Percentiles rank a stretch among this genome's conserved stretches.
These are phyloP conservation scores for Poecilia gillii DNA, from an alignment of 2,797 vertebrate genomes.

Conservation along the genomic window DNA sequence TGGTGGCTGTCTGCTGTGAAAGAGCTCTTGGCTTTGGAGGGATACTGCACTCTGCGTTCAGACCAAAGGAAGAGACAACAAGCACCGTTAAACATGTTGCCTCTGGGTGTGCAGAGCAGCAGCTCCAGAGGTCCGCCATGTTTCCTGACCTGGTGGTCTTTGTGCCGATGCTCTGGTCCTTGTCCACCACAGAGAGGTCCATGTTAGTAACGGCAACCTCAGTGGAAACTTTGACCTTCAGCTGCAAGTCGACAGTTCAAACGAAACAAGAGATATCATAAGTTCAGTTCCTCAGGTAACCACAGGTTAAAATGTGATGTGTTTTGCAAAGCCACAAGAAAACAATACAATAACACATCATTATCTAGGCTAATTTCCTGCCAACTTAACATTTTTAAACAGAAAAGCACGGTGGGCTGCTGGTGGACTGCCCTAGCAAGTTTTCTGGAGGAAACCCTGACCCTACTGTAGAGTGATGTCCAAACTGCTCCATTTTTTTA, in stretches of 20 bases:
- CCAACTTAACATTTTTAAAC: too few relatives aligned
- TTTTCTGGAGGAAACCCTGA: too few relatives aligned
- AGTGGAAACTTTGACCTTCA: slow-evolving; percentile 98
- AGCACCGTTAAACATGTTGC: too few relatives aligned
- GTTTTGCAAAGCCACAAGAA: too few relatives aligned
- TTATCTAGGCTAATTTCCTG: too few relatives aligned
- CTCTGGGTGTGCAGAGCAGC: background rate
- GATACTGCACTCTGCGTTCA: slow-evolving; percentile 88
- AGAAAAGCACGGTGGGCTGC: too few relatives aligned
- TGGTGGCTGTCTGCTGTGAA: slow-evolving; percentile 97
- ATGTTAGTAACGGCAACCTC: slow-evolving; percentile 94
- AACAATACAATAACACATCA: too few relatives aligned
- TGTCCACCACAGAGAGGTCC: slow-evolving; percentile 96
- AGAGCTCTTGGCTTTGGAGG: slow-evolving; percentile 89
- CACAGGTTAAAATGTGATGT: background rate
- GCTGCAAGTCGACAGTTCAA: slow-evolving; percentile 75
- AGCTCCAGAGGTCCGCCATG: background rate
- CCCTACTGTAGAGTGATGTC: background rate
- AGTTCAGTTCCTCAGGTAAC: background rate
- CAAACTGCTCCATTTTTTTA: background rate
- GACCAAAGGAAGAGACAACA: background rate
- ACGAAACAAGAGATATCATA: background rate
- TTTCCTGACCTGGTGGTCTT: slow-evolving; percentile 90
- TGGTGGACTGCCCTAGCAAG: too few relatives aligned
- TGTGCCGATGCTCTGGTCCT: slow-evolving; percentile 97